Base-by-base conservation (phyloP, 2,797 vertebrate genomes). In the Taenioides sp. region DNA sequence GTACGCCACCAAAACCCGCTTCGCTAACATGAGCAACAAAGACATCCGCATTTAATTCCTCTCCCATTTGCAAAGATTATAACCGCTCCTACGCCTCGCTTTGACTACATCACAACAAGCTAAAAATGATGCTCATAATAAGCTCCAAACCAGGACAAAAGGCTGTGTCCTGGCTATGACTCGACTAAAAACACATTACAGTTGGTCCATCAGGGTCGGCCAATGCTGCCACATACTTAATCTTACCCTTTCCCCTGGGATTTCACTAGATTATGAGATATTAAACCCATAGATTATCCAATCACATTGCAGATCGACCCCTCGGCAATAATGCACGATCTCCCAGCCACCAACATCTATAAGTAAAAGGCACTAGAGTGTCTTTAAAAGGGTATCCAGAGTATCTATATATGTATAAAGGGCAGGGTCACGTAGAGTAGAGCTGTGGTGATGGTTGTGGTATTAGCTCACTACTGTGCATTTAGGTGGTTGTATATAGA, bases 261-360 rank as follows among this genome's bases (percentile, higher is more conserved):
- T 93, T 94, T 91, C 43, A 40, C 61, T 23, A 17, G 93, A 94
- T 94, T 93, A 93, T 83, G 77, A 86, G 87, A 92, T 92, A 93
- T 92, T 93, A 93, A 93, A 93, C 90, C 90, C 91, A 93, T 89
- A 94, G 92, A 93, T 93, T 92, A 93, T 94, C 89, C 89, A 92
- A 93, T 93, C 89, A 92, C 89, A 92, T 93, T 84, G 86, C 77
- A 86, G 90, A 81, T 76, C 84, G 68, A 86, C 83, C 87, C 87
- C 71, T 86, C 76, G 27, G 34, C 78, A 73, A 76, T 80, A 73
- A 84, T 58, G 77, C 78, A 67, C 79, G 80, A 83, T 76, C 80
- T 1, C 22, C 63, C 17, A 34, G 67, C 67, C 72, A 71, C 72
- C 73, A 52, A 37, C 22, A 31, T 52, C 67, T 50, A 50, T 28